Evolutionary conservation across 35 echinoderm and acorn worm species (phyloP), one percentile per base, ranked within the genome.

Genomic region (Diadema setosum): DNA sequence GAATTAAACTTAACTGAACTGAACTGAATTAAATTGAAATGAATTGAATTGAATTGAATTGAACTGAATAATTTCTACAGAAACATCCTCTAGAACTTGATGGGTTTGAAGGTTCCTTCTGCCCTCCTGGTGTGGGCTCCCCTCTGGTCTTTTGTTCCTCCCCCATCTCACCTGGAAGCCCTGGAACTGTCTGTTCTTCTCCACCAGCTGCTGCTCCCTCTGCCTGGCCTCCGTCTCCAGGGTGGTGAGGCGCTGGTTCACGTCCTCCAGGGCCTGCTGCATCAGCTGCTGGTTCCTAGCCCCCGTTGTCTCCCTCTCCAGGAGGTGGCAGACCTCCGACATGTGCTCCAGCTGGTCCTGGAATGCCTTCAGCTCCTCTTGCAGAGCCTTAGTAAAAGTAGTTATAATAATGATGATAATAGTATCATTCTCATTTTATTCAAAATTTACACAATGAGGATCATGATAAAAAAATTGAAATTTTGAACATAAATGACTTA

Each of bases 171-270:
- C 96, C 96, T 98, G 96, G 88, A 94, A 98, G 20, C 82, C 85
- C 56, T 94, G 84, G 26, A 87, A 85, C 46, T 89, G 85, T 65
- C 65, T 87, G 52, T 90, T 98, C 32, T 84, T 91, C 81, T 98
- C 92, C 39, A 80, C 70, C 9, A 98, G 81, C 33, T 87, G 69
- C 45, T 94, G 58, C 69, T 98, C 96, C 57, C 89, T 84, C 46
- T 94, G 88, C 55, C 86, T 90, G 41, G 89, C 93, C 65, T 98
- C 96, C 11, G 82, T 94, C 81, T 98, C 96, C 82, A 98, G 87
- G 46, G 92, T 98, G 12, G 88, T 63, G 58, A 98, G 74, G 20
- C 96, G 73, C 5, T 91, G 83, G 25, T 91, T 91, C 35, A 98
- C 81, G 46, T 98, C 96, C 1, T 50, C 41, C 2, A 98, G 74